Evolutionary conservation across 2,797 vertebrate species (phyloP).

Genomic region (Euthynnus affinis): DNA sequence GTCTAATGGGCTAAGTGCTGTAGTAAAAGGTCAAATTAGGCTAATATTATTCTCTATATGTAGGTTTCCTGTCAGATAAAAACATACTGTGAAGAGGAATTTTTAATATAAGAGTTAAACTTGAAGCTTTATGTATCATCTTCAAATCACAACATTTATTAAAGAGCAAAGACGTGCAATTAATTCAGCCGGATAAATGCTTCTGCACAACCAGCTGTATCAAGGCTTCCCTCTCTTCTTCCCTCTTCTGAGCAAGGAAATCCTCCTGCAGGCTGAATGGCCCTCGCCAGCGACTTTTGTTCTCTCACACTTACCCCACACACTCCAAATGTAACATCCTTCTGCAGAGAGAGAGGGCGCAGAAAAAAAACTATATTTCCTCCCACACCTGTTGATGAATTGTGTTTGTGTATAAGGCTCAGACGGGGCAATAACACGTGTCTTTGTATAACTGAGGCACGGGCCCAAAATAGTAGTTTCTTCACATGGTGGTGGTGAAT

Average conservation of each 20-base stretch:
- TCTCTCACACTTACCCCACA: conserved; percentile 71
- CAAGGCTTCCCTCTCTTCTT: conserved; percentile 62
- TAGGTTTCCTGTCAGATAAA: conserved; percentile 22
- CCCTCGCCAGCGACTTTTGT: conserved; percentile 75
- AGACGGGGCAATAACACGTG: conserved; percentile 49
- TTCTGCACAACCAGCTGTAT: conserved; percentile 52
- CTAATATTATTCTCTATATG: conserved; percentile 26
- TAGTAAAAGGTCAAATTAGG: conserved; percentile 19
- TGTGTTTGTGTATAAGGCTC: conserved; percentile 65
- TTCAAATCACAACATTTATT: conserved; percentile 29
- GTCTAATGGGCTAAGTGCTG: conserved; percentile 38
- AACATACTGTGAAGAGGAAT: conserved; percentile 35
- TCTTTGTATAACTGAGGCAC: conserved; percentile 61
- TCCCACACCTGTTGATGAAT: conserved; percentile 82
- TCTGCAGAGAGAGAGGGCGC: conserved; percentile 27
- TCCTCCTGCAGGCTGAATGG: conserved; percentile 74
- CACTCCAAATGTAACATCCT: conserved; percentile 75
- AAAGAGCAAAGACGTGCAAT: conserved; percentile 39
- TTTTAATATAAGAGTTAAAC: conserved; percentile 34
- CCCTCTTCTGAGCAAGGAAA: conserved; percentile 63
- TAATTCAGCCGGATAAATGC: conserved; percentile 59
- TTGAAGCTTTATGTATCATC: conserved; percentile 29
- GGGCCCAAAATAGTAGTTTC: conserved; percentile 60
- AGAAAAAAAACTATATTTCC: conserved; percentile 55
- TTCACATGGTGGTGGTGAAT: conserved; percentile 63